phyloP scores from a whole-genome alignment of 2,113 vertebrate genomes.

The Phrynocephalus versicolor region DNA sequence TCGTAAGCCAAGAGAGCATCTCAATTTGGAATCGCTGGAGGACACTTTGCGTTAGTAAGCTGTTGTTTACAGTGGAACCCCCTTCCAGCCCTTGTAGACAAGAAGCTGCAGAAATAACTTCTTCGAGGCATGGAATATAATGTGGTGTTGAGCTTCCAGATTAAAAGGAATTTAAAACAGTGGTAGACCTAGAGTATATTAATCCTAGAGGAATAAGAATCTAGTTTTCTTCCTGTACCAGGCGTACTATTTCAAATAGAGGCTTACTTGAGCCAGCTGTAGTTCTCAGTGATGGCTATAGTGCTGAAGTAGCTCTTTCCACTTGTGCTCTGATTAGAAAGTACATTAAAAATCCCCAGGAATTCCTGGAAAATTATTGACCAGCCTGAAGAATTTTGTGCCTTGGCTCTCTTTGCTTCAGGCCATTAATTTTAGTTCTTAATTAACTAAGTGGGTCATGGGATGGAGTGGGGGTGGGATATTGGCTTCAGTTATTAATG shows the following conservation, averaged over 20 bases:
- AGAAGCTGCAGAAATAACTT: background rate
- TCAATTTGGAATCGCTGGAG: background rate
- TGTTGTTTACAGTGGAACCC: background rate
- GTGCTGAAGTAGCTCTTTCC: background rate
- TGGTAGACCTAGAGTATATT: background rate
- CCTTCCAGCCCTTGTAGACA: background rate
- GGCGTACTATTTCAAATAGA: background rate
- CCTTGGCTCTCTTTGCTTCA: background rate
- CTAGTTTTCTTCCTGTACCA: background rate
- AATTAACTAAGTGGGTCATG: background rate
- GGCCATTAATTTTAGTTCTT: conserved; percentile 23
- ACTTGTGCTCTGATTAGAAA: background rate
- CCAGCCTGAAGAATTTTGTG: conserved; percentile 14
- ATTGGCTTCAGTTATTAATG: background rate
- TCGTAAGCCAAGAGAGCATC: background rate
- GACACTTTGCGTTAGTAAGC: background rate
- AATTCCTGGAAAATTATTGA: conserved; percentile 30
- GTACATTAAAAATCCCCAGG: conserved; percentile 2
- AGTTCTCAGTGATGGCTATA: background rate
- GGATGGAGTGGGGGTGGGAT: background rate
- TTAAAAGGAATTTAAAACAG: background rate
- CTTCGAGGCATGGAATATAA: background rate
- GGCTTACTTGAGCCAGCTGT: background rate
- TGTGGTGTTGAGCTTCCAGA: background rate
- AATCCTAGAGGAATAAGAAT: background rate